Conservation (phyloP, 2,797 vertebrate species). For the Chlorospingus flavigularis region DNA sequence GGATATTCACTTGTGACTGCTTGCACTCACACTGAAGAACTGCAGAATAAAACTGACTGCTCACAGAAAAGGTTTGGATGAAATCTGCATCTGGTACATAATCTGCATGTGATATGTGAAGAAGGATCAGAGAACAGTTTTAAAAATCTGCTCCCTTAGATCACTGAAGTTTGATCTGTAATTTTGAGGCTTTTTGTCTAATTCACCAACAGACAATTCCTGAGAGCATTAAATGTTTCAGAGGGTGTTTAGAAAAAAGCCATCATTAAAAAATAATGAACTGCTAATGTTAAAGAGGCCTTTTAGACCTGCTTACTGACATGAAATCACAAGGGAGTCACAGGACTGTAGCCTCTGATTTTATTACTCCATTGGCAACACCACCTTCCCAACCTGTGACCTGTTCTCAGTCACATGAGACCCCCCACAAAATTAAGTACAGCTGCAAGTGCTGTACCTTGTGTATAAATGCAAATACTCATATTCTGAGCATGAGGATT, state of each 20-base stretch:
- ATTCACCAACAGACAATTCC: background rate
- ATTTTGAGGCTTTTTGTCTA: background rate
- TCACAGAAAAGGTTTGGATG: background rate
- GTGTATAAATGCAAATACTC: background rate
- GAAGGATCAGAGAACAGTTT: background rate
- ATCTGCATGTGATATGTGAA: background rate
- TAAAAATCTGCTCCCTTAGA: background rate
- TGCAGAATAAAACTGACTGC: background rate
- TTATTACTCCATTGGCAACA: background rate
- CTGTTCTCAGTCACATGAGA: background rate
- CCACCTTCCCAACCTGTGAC: background rate
- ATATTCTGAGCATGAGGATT: background rate
- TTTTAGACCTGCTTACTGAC: background rate
- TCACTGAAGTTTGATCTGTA: background rate
- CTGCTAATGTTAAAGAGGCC: background rate
- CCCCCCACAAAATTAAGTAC: background rate
- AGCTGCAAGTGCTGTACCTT: background rate
- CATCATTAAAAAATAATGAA: conserved; percentile 6
- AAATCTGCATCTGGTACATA: background rate
- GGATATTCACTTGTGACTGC: background rate
- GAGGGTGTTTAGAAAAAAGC: background rate
- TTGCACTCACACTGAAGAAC: background rate
- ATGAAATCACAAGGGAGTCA: conserved; percentile 29
- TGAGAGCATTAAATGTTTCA: background rate
- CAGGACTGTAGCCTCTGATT: background rate